Evolutionary conservation across 2,113 vertebrate species (phyloP).

Genomic region (Myiozetetes cayanensis): DNA sequence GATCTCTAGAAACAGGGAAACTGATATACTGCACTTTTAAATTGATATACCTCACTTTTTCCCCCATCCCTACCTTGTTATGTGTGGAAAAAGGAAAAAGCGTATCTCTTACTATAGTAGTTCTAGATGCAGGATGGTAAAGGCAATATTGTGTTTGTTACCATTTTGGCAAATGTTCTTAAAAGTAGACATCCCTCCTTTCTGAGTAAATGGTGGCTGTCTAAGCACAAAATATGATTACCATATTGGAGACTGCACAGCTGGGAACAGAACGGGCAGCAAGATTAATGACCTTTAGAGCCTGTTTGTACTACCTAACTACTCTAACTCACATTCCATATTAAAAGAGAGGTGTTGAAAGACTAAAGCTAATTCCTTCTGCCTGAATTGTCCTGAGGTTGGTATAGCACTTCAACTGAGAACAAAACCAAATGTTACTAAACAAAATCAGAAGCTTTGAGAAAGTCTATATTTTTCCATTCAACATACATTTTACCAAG

Average conservation of each 20-base stretch:
- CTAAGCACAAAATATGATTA: background rate
- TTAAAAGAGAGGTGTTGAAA: constrained; percentile 43
- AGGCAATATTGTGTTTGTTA: background rate
- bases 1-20: background rate
- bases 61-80: background rate
- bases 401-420: background rate
- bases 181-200: background rate
- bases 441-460: background rate
- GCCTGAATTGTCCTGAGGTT: background rate
- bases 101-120: background rate
- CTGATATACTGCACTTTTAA: rapidly evolving
- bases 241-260: background rate
- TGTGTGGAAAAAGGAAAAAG: background rate
- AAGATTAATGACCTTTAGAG: constrained; percentile 41
- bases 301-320: constrained; percentile 23
- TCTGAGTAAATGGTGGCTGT: background rate
- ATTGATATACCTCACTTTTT: rapidly evolving
- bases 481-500: background rate
- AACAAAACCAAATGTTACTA: background rate
- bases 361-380: background rate
- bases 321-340: constrained; percentile 7
- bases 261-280: background rate
- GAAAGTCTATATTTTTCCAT: background rate
- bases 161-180: background rate
- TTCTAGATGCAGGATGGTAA: background rate